Base-by-base conservation (phyloP, 30 jellyfish, hydroid and myxozoan genomes). In the Cassiopea xamachana region DNA sequence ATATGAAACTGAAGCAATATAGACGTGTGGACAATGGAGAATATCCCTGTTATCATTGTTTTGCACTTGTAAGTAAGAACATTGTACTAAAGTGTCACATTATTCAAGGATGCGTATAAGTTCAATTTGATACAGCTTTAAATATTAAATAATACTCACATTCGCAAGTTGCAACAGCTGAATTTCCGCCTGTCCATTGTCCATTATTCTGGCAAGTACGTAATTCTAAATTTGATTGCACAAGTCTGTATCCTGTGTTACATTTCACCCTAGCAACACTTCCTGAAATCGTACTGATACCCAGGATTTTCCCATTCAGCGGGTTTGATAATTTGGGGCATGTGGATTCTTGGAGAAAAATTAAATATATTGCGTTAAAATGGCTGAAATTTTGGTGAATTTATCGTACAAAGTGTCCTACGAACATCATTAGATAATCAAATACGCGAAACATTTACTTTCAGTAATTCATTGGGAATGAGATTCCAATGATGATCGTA, bases 141-240 rank as follows among this genome's bases (percentile, higher is more conserved):
- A 0, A 0, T 19, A 27, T 4, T 7, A 19, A 4, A 67, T 16
- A 67, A 17, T 71, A 76, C 98, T 58, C 72, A 93, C 98, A 27
- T 81, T 86, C 43, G 62, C 98, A 94, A 43, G 93, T 77, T 10
- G 77, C 79, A 13, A 76, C 80, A 8, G 96, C 98, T 43, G 92
- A 43, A 60, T 87, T 91, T 91, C 99, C 97, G 1, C 96, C 97
- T 5, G 99, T 62, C 99, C 99, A 95, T 51, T 88, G 97, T 18
- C 98, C 98, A 79, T 91, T 79, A 73, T 84, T 69, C 62, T 88
- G 94, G 68, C 99, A 95, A 47, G 96, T 88, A 15, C 98, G 95
- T 47, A 90, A 83, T 62, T 85, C 93, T 74, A 87, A 75, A 64
- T 75, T 46, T 45, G 50, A 46, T 49, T 92, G 98, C 47, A 78